Base-by-base conservation (phyloP, 53 echinoderm and acorn worm genomes). In the Patiria pectinifera region DNA sequence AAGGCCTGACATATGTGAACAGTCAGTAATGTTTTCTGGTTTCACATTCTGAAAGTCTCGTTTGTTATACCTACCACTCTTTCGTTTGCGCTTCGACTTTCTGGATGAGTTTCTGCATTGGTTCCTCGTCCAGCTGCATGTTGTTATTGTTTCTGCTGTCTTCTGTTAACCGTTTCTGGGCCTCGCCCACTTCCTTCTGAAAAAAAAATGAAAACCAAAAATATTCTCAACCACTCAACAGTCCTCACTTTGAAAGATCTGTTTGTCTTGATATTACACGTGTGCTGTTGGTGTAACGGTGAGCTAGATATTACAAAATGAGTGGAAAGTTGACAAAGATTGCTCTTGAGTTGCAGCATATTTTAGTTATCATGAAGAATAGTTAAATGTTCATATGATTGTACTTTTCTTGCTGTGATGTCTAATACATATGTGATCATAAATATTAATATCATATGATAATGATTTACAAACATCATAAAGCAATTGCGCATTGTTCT, bases 121-220 rank as follows among this genome's bases (percentile, higher is more conserved):
- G 48, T 4, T 90, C 53, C 0, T 63, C 69, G 53, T 47, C 63
- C 69, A 47, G 46, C 16, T 12, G 80, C 48, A 3, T 81, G 70
- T 90, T 62, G 70, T 81, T 81, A 45, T 90, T 90, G 45, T 90
- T 90, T 48, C n/a, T 48, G 49, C 90, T 80, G 90, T 69, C 45
- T 24, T 80, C 81, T 69, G 63, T 13, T 25, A 35, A 6, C 23
- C 2, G 44, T 61, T 60, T 35, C 19, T 62, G 78, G 7, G 22
- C 61, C 2, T 78, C 46, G 11, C 60, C 26, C 16, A 18, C 10
- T 9, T 87, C 43, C 78, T 6, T 11, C 86, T 86, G 74, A 14
- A 88, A 76, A 76, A 53, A 75, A 87, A 59, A 77, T 8, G 13
- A 18, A 83, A 43, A n/a, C 74, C 22, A 24, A 24, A 74, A 74